These are phyloP conservation scores for Proisotoma minuta DNA, from an alignment of 2,888 invertebrate species.

Conservation along the genomic window DNA sequence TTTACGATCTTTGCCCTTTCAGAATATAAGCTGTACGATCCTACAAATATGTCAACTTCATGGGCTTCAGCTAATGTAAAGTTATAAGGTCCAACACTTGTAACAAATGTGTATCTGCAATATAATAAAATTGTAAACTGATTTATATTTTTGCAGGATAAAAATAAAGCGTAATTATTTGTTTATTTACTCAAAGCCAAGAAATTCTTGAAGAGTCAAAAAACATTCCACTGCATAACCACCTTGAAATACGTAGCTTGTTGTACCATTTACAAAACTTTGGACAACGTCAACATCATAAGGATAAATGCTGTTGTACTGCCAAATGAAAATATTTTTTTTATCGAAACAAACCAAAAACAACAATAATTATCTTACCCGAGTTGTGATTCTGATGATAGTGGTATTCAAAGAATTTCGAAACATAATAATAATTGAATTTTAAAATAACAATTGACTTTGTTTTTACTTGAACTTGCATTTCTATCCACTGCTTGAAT, in stretches of 20 bases:
- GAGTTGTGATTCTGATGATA: slow-evolving; percentile 13
- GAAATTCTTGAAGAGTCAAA: slow-evolving; percentile 18
- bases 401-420: slow-evolving; percentile 4
- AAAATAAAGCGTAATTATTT: not conserved
- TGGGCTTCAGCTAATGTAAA: slow-evolving; percentile 7
- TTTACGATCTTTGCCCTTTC: slow-evolving; percentile 12
- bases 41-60: slow-evolving; percentile 23
- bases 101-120: slow-evolving; percentile 21
- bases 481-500: too few relatives aligned
- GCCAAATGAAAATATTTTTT: not conserved
- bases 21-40: slow-evolving; percentile 19
- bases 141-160: not conserved
- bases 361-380: slow-evolving; percentile 13
- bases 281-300: slow-evolving; percentile 20
- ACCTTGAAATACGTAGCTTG: slow-evolving; percentile 16
- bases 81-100: slow-evolving; percentile 9
- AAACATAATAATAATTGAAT: too few relatives aligned
- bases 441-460: too few relatives aligned
- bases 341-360: not conserved
- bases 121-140: not conserved
- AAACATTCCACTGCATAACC: slow-evolving; percentile 31
- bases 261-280: not conserved
- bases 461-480: too few relatives aligned
- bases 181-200: slow-evolving; percentile 28
- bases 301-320: slow-evolving; percentile 22